These are phyloP conservation scores for Drosophila neocordata DNA, from an alignment of 1,140 invertebrate genomes.

Conservation along the genomic window DNA sequence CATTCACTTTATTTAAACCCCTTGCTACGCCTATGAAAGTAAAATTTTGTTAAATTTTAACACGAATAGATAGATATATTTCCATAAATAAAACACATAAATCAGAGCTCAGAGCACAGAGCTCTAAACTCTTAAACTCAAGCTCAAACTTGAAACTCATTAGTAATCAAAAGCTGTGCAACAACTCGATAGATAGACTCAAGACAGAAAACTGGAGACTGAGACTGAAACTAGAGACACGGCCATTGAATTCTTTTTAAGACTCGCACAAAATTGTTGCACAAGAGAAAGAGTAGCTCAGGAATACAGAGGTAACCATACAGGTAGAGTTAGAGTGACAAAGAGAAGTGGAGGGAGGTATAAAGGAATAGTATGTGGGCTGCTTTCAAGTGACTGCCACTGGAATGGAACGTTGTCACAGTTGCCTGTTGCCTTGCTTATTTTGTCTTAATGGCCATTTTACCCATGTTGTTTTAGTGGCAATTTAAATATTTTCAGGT, in stretches of 20 bases:
- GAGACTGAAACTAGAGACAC: conserved; percentile 29
- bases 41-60: conserved; percentile 76
- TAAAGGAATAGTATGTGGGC: conserved; percentile 37
- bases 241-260: conserved; percentile 56
- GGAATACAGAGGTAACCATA: not conserved
- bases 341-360: not conserved
- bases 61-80: conserved; percentile 64
- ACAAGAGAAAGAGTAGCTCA: conserved; percentile 34
- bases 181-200: conserved; percentile 20
- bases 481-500: conserved; percentile 73
- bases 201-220: conserved; percentile 5
- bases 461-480: conserved; percentile 56
- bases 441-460: conserved; percentile 68
- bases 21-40: conserved; percentile 49
- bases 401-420: conserved; percentile 63
- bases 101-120: conserved; percentile 62
- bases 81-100: conserved; percentile 79
- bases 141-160: conserved; percentile 54
- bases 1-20: not conserved
- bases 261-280: conserved; percentile 68
- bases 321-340: not conserved
- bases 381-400: conserved; percentile 50
- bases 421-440: conserved; percentile 53
- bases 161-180: conserved; percentile 78
- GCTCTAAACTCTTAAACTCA: conserved; percentile 36